A percentile compares a stretch with the other conserved stretches of the same genome.
These are phyloP conservation scores for Littorina saxatilis DNA, from an alignment of 1,140 invertebrate species.

Conservation along the genomic window DNA sequence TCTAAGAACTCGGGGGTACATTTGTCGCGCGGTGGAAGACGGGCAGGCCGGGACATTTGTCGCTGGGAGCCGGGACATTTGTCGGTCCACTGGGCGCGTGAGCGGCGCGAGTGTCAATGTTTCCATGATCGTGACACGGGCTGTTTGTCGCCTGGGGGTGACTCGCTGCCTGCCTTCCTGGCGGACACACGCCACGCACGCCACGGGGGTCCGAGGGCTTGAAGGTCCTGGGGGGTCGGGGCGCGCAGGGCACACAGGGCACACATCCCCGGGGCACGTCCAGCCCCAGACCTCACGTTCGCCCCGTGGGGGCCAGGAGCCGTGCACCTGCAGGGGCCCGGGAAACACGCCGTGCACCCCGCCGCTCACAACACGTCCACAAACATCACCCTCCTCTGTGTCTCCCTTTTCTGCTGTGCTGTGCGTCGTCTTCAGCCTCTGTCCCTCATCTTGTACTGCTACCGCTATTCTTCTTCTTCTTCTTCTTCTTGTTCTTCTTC, in stretches of 20 bases:
- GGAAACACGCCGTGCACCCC: not conserved
- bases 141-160: not conserved
- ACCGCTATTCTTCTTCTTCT: too few relatives aligned
- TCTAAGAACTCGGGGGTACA: too few relatives aligned
- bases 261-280: not conserved
- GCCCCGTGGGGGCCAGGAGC: not conserved
- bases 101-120: not conserved
- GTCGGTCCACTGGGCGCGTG: constrained; percentile 20
- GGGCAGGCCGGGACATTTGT: too few relatives aligned
- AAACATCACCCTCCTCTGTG: too few relatives aligned
- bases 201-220: too few relatives aligned
- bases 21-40: too few relatives aligned
- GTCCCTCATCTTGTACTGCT: too few relatives aligned
- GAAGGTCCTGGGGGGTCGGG: too few relatives aligned
- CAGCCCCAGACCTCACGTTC: not conserved
- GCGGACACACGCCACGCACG: not conserved
- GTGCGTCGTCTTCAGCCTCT: too few relatives aligned
- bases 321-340: constrained; percentile 1
- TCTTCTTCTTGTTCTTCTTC: too few relatives aligned
- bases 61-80: constrained; percentile 17
- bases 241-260: not conserved
- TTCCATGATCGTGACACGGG: not conserved
- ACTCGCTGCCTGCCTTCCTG: not conserved
- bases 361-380: not conserved
- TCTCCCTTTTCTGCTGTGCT: too few relatives aligned